phyloP scores from a whole-genome alignment of 2,888 invertebrate genomes.

The Drosophila eohydei region DNA sequence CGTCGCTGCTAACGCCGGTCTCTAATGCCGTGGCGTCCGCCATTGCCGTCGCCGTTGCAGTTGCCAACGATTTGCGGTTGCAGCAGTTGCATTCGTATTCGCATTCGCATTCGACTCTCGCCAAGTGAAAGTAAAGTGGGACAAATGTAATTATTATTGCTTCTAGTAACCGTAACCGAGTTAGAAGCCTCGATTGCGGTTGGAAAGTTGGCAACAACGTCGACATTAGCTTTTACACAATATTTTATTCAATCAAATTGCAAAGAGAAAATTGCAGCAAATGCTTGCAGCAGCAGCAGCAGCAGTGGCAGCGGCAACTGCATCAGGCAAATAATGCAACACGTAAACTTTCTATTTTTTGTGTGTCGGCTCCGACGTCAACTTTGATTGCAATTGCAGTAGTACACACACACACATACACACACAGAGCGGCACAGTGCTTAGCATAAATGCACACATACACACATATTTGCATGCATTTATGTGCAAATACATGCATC shows the following conservation, averaged over 20 bases:
- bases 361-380: constrained; percentile 60
- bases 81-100: constrained; percentile 42
- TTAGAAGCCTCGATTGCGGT: constrained; percentile 71
- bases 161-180: constrained; percentile 79
- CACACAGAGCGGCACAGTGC: constrained; percentile 3
- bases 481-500: background rate
- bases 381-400: constrained; percentile 51
- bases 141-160: constrained; percentile 83
- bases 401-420: constrained; percentile 29
- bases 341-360: constrained; percentile 79
- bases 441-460: constrained; percentile 12
- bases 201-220: constrained; percentile 67
- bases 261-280: constrained; percentile 82
- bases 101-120: constrained; percentile 49
- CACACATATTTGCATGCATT: constrained; percentile 26
- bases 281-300: constrained; percentile 51
- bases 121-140: constrained; percentile 84
- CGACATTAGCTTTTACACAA: constrained; percentile 78
- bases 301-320: constrained; percentile 32
- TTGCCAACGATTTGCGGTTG: constrained; percentile 33
- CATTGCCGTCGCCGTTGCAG: constrained; percentile 20
- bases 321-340: constrained; percentile 61
- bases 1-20: constrained; percentile 53
- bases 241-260: constrained; percentile 79
- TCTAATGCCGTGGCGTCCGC: constrained; percentile 14